Percentiles rank a stretch among this genome's conserved stretches.
phyloP scores from a whole-genome alignment of 2,888 invertebrate genomes.

The Brachypterus glaber region DNA sequence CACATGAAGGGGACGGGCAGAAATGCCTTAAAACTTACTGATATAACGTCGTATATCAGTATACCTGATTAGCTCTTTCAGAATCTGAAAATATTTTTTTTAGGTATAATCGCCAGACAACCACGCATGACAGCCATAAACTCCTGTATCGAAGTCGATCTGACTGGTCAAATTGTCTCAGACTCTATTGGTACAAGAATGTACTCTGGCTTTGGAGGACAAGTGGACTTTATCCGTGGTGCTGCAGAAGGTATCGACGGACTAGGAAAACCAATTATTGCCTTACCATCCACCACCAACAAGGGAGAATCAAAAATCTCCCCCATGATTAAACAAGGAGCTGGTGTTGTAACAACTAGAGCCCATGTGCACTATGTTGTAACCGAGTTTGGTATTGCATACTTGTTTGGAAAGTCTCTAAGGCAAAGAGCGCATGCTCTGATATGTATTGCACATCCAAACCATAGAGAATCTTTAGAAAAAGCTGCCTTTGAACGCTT shows the following conservation, averaged over 20 bases:
- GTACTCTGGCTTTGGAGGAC: conserved; percentile 85
- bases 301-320: conserved; percentile 78
- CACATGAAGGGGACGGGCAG: too few species aligned
- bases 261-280: conserved; percentile 83
- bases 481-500: conserved; percentile 80
- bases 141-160: conserved; percentile 89
- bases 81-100: conserved; percentile 11
- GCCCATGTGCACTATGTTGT: conserved; percentile 91
- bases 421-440: conserved; percentile 84
- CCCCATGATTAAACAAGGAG: conserved; percentile 75
- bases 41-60: not conserved
- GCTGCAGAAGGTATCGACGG: conserved; percentile 80
- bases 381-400: conserved; percentile 85
- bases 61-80: not conserved
- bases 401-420: conserved; percentile 80
- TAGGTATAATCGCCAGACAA: conserved; percentile 65
- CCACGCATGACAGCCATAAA: conserved; percentile 94
- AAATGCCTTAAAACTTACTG: too few species aligned
- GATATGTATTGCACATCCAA: conserved; percentile 82
- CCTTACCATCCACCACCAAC: conserved; percentile 70
- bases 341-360: conserved; percentile 86
- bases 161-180: conserved; percentile 87
- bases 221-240: conserved; percentile 89
- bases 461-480: conserved; percentile 74
- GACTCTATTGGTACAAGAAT: conserved; percentile 84